Evolutionary conservation across 2,888 invertebrate species (phyloP).

Genomic region (Phrixothrix hirtus): DNA sequence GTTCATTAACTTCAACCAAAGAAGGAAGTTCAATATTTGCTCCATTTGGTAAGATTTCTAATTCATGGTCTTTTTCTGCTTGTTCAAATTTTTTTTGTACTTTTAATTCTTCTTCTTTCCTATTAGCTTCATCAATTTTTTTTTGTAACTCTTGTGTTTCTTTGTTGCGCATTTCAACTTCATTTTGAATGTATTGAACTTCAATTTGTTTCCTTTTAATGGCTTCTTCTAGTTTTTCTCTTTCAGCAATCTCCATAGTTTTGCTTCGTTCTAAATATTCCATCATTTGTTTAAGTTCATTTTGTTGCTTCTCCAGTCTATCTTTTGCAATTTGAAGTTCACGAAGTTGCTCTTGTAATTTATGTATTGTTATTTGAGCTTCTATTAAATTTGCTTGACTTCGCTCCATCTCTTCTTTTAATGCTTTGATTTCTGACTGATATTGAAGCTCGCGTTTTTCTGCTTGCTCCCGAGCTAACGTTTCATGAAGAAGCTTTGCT

Average conservation of each 20-base stretch:
- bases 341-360: constrained; percentile 85
- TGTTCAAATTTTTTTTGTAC: constrained; percentile 36
- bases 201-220: constrained; percentile 76
- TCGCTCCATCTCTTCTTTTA: constrained; percentile 92
- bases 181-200: constrained; percentile 45
- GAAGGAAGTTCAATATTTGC: constrained; percentile 48
- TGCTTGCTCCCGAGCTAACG: constrained; percentile 90
- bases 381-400: constrained; percentile 72
- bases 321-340: constrained; percentile 89
- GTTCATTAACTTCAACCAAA: constrained; percentile 46
- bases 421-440: constrained; percentile 83
- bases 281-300: constrained; percentile 86
- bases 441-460: constrained; percentile 95
- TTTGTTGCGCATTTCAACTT: constrained; percentile 47
- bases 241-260: constrained; percentile 84
- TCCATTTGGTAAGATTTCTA: constrained; percentile 44
- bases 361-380: constrained; percentile 79
- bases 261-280: constrained; percentile 86
- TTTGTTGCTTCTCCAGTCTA: constrained; percentile 82
- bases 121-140: constrained; percentile 46
- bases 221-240: constrained; percentile 83
- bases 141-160: constrained; percentile 48
- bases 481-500: constrained; percentile 87
- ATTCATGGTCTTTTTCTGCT: constrained; percentile 34
- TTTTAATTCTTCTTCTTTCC: constrained; percentile 43